Base-by-base conservation (phyloP, 92 coral and sea anemone species). In the Epizoanthus fatuus region DNA sequence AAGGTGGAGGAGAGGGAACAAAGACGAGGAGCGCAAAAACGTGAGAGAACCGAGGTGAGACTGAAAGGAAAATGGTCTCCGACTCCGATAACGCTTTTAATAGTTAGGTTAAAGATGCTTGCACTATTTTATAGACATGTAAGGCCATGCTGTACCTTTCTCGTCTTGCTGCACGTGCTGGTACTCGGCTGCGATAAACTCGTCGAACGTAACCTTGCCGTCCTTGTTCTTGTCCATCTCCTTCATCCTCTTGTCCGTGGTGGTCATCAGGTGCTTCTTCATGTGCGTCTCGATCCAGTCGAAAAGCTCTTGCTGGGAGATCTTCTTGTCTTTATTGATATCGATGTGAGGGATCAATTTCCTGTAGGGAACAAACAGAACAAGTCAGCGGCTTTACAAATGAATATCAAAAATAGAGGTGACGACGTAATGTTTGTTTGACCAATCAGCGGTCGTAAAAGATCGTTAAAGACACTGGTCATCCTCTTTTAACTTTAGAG, bases 201-300 rank as follows among this genome's bases (percentile, higher is more conserved):
- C 98, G 25, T 87, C 94, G 90, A 90, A 90, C 42, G 94, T 84
- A 7, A 90, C 91, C 79, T 95, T 95, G 78, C 91, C 96, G 66
- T 95, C 96, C 15, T 73, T 67, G 77, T 92, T 90, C 60, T 84
- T 87, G 86, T 95, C 98, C 63, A 92, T 52, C 39, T 92, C 93
- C 42, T 55, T 63, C 86, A 95, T 76, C 79, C 91, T 84, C 19
- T 8, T 4, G 7, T 82, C 90, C 0, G 94, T 81, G 15, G 78
- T 80, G 16, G 75, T 83, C 39, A 69, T 38, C 44, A 92, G 92
- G 60, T 95, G 98, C 58, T 90, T 87, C 32, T 72, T 81, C 93
- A 92, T 90, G 91, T 95, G 91, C 20, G 85, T 91, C 40, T 87
- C 98, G 14, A 95, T 90, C 98, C 98, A 95, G 13, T 87, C 94